These are phyloP conservation scores for Cottus gobio DNA, from an alignment of 2,113 vertebrate species.

Conservation along the genomic window DNA sequence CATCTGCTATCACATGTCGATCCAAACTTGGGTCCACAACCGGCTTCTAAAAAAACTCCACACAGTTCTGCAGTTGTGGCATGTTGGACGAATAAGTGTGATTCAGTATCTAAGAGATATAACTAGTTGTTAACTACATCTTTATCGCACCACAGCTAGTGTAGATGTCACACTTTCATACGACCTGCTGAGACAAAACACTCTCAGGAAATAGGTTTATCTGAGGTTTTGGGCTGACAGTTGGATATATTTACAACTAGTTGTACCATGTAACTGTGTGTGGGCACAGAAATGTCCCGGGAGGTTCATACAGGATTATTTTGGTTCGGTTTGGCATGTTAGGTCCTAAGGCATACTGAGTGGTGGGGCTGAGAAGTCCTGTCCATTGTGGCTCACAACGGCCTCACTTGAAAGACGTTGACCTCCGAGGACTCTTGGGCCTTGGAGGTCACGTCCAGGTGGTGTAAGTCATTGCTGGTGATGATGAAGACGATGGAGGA, in stretches of 20 bases:
- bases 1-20: slow-evolving; percentile 12
- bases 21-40: slow-evolving; percentile 19
- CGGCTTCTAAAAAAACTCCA: slow-evolving; percentile 12
- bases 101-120: slow-evolving; percentile 23
- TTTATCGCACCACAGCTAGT: slow-evolving; percentile 44
- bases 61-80: slow-evolving; percentile 22
- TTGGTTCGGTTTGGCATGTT: slow-evolving; percentile 57
- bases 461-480: slow-evolving; percentile 85
- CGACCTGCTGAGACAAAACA: slow-evolving; percentile 35
- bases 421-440: slow-evolving; percentile 65
- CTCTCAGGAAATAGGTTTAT: slow-evolving; percentile 21
- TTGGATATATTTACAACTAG: slow-evolving; percentile 37
- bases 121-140: slow-evolving; percentile 42
- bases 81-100: slow-evolving; percentile 24
- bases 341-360: slow-evolving; percentile 63
- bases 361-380: slow-evolving; percentile 15
- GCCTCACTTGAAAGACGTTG: slow-evolving; percentile 90
- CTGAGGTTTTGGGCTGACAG: slow-evolving; percentile 24
- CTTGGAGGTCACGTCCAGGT: slow-evolving; percentile 80
- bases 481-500: slow-evolving; percentile 95
- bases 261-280: slow-evolving; percentile 6
- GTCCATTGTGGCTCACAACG: slow-evolving; percentile 77
- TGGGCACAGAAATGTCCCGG: slow-evolving; percentile 28
- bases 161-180: slow-evolving; percentile 44
- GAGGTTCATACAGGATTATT: slow-evolving; percentile 57